Base-by-base conservation (phyloP, 2,888 invertebrate genomes). In the Scaptomyza polygonia region DNA sequence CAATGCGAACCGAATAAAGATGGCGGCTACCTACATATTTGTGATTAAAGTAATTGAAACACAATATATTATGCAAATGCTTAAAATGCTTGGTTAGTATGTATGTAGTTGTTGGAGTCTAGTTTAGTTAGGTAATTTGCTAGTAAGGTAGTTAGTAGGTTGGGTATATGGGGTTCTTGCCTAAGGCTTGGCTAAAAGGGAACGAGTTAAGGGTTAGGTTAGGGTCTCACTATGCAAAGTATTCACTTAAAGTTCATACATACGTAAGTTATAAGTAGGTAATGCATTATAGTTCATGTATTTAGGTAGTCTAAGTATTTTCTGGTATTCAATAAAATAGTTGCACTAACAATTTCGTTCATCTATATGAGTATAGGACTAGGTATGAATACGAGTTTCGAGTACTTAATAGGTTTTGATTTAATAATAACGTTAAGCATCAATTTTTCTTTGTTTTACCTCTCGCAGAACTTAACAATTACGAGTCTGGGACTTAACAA, bases 111-210 rank as follows among this genome's bases (percentile, higher is more conserved):
- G 39, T 36, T 36, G 34, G 34, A 45, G 29, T 55, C 42, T 67
- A 55, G 49, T 36, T 57, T 54, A 63, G 42, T 43, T 16, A 48
- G 48, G 57, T 61, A 55, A 47, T 74, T 71, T 66, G 36, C 56
- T 74, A 75, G 39, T 49, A 77, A 77, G 84, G 69, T 80, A 86
- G 86, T 70, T 77, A 85, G 71, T 77, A 67, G 77, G 79, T 65
- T 68, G 80, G 81, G 40, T 76, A 71, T 57, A 76, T 25, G 57
- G 62, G 74, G 69, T 68, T 53, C 57, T 68, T 65, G 62, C 45
- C 45, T 51, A 39, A 48, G 69, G 71, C 56, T 75, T 73, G 76
- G 73, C 73, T 73, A 71, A 66, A 42, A 53, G 21, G 52, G 49
- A 32, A 29, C 16, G 18, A 30, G 8, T 16, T 9, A 7, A 9